phyloP scores from a whole-genome alignment of 2,888 invertebrate species.

The Heliconius cydno region DNA sequence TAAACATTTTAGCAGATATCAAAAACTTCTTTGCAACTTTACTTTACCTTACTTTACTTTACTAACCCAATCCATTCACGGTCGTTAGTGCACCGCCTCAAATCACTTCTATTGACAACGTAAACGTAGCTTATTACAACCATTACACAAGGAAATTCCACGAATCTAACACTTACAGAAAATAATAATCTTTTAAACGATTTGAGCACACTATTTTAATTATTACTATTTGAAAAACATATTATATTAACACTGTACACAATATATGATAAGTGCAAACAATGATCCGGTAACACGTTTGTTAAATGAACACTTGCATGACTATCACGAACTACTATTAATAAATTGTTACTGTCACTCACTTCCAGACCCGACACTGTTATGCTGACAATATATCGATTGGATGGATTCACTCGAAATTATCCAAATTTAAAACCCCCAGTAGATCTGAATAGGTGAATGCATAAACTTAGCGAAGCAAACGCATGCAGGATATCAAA shows the following conservation, averaged over 20 bases:
- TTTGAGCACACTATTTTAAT: conserved; percentile 35
- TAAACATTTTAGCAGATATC: conserved; percentile 65
- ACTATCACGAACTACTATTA: conserved; percentile 61
- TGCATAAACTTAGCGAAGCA: conserved; percentile 64
- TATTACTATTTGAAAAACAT: conserved; percentile 39
- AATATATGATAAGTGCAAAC: conserved; percentile 41
- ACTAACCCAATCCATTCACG: conserved; percentile 74
- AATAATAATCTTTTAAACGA: conserved; percentile 45
- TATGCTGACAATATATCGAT: conserved; percentile 38
- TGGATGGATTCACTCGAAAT: conserved; percentile 34
- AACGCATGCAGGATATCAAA: conserved; percentile 72
- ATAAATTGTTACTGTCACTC: conserved; percentile 41
- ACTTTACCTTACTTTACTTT: conserved; percentile 71
- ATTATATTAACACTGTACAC: conserved; percentile 36
- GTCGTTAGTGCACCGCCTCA: conserved; percentile 79
- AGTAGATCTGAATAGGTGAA: conserved; percentile 62
- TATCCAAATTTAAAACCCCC: conserved; percentile 38
- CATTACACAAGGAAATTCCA: conserved; percentile 80
- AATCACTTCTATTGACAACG: conserved; percentile 68
- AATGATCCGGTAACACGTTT: conserved; percentile 62
- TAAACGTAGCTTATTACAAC: conserved; percentile 68
- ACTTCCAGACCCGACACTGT: conserved; percentile 39
- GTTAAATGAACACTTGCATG: conserved; percentile 76
- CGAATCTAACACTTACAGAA: conserved; percentile 70
- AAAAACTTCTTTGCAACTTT: conserved; percentile 71